Percentiles rank a stretch among this genome's conserved stretches.
These are phyloP conservation scores for Orchestia grillus DNA, from an alignment of 1,140 invertebrate genomes.

Conservation along the genomic window DNA sequence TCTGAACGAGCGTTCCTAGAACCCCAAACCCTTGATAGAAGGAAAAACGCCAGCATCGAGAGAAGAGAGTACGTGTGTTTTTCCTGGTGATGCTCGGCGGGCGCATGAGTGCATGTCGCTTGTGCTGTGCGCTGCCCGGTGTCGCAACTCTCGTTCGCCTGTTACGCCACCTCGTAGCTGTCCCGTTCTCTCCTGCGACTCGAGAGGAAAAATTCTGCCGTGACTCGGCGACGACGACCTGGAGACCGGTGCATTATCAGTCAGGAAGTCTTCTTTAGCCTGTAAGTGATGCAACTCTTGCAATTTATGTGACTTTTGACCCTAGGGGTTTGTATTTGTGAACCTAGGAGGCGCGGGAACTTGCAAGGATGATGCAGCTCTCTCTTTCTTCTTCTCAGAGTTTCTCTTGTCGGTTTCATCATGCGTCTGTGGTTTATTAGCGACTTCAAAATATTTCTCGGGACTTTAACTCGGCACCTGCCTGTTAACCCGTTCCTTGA, in stretches of 20 bases:
- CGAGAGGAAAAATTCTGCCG: background rate
- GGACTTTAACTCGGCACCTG: background rate
- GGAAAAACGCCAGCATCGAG: background rate
- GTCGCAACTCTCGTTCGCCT: background rate
- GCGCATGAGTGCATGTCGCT: background rate
- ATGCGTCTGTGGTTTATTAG: background rate
- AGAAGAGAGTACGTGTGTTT: background rate
- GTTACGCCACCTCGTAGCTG: background rate
- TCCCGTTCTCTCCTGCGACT: background rate
- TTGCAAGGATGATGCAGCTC: background rate
- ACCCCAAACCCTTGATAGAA: background rate
- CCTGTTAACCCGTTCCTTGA: background rate
- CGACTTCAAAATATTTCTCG: background rate
- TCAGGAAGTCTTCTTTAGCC: background rate
- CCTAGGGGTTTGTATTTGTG: background rate
- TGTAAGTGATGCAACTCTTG: background rate
- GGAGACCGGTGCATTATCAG: constrained; percentile 5
- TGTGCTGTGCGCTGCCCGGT: background rate
- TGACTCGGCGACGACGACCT: background rate
- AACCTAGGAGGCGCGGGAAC: background rate
- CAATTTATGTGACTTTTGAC: constrained; percentile 1
- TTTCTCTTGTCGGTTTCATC: background rate
- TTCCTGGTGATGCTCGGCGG: background rate
- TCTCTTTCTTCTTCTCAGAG: background rate
- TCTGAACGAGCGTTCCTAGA: background rate